Evolutionary conservation across 2,113 vertebrate genomes (phyloP).

Genomic region (Eira barbara): DNA sequence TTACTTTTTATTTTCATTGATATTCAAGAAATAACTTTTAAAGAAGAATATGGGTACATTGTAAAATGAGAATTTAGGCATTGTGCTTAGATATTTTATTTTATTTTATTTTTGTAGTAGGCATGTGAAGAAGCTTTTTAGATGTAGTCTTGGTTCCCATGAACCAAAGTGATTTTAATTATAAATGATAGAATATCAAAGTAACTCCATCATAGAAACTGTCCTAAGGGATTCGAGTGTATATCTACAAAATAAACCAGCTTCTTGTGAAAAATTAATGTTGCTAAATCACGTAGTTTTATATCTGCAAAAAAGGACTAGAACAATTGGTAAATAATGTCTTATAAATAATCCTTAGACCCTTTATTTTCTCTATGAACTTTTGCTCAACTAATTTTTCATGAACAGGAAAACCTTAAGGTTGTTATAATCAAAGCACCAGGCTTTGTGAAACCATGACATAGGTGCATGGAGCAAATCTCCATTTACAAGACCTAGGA

Average conservation of each 20-base stretch:
- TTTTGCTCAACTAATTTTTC: constrained; percentile 25
- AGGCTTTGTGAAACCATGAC: not conserved
- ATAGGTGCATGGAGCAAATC: not conserved
- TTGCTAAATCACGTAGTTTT: not conserved
- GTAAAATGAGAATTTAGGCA: constrained; percentile 19
- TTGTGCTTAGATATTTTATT: not conserved
- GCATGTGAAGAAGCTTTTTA: not conserved
- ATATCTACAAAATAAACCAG: constrained; percentile 42
- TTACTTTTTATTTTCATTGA: constrained; percentile 26
- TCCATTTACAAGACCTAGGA: not conserved
- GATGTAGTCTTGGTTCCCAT: not conserved
- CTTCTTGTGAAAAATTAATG: not conserved
- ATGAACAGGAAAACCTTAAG: not conserved
- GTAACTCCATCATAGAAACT: not conserved
- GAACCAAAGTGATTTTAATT: constrained; percentile 47
- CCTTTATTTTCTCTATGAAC: not conserved
- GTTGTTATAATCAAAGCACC: not conserved
- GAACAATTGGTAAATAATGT: constrained; percentile 15
- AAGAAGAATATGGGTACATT: not conserved
- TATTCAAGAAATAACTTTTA: not conserved
- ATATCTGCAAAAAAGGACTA: not conserved
- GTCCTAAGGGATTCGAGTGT: constrained; percentile 14
- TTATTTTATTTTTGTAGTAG: not conserved
- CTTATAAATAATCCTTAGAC: not conserved
- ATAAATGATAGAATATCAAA: constrained; percentile 16